Conservation (phyloP, 2,797 vertebrate species). For the Silurus lanzhouensis region DNA sequence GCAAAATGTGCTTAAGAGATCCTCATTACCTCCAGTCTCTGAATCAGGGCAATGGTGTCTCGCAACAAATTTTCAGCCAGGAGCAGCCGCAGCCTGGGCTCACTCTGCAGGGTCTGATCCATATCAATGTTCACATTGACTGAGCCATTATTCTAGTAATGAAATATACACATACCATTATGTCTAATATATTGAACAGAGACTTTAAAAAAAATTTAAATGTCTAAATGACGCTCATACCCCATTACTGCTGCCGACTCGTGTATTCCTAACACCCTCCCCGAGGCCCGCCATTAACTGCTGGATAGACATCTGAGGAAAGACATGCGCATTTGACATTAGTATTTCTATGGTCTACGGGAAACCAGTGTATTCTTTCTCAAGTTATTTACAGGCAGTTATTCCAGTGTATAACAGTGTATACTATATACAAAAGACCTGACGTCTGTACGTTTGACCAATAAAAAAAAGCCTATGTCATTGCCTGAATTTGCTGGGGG, state of each 20-base stretch:
- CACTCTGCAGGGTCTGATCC: constrained; percentile 85
- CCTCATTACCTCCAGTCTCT: constrained; percentile 81
- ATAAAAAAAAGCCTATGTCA: constrained; percentile 1
- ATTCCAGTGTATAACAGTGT: neutral
- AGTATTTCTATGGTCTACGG: neutral
- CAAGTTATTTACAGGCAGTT: neutral
- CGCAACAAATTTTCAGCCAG: constrained; percentile 89
- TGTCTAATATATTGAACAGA: neutral
- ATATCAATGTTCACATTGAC: constrained; percentile 91
- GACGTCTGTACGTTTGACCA: neutral
- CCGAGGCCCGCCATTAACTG: constrained; percentile 79
- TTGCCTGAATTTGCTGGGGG: constrained; percentile 80
- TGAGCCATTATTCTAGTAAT: constrained; percentile 78
- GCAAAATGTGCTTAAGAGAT: neutral
- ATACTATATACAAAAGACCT: neutral
- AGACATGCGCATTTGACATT: neutral
- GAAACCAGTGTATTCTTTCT: neutral
- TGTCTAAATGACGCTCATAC: constrained; percentile 63
- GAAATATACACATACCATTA: constrained; percentile 17
- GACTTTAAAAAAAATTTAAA: neutral
- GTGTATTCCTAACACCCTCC: constrained; percentile 73
- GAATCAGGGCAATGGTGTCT: constrained; percentile 81
- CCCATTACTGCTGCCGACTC: constrained; percentile 77
- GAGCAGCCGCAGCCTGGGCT: constrained; percentile 84
- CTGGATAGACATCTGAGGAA: constrained; percentile 79